Percentiles rank a stretch among this genome's conserved stretches.
These are phyloP conservation scores for Portevinia maculata DNA, from an alignment of 2,888 invertebrate species.

Conservation along the genomic window DNA sequence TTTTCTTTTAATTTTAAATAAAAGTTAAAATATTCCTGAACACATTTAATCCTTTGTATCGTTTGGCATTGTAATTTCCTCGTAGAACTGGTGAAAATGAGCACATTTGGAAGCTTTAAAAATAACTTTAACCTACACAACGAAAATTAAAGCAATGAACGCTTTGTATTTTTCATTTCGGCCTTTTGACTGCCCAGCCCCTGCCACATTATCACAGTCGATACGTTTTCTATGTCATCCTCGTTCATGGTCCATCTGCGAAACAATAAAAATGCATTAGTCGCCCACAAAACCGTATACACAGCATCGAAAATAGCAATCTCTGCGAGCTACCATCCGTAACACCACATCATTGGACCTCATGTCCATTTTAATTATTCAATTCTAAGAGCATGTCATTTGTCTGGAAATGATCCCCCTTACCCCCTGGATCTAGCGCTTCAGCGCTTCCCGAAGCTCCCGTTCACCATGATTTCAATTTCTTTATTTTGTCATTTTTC, in stretches of 20 bases:
- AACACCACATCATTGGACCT: slow-evolving; percentile 67
- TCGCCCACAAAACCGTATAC: slow-evolving; percentile 13
- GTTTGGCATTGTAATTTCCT: no score
- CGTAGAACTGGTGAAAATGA: no score
- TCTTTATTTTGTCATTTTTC: slow-evolving; percentile 19
- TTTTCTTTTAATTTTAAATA: no score
- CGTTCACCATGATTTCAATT: slow-evolving; percentile 11
- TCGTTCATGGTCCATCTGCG: slow-evolving; percentile 10
- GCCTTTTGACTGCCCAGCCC: background rate
- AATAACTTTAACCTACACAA: no score
- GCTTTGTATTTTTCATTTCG: no score
- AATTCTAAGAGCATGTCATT: slow-evolving; percentile 67
- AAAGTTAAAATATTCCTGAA: no score
- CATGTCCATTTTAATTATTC: slow-evolving; percentile 74
- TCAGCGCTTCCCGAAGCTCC: background rate
- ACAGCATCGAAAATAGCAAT: slow-evolving; percentile 20
- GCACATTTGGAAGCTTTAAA: no score
- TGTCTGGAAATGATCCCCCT: slow-evolving; percentile 47
- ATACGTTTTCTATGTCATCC: slow-evolving; percentile 24
- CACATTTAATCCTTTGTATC: no score
- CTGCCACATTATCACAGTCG: background rate
- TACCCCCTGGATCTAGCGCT: background rate
- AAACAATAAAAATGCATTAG: slow-evolving; percentile 71
- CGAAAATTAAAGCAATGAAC: no score
- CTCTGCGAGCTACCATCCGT: slow-evolving; percentile 36